Base-by-base conservation (phyloP, 2,113 vertebrate species). In the Heteronetta atricapilla region DNA sequence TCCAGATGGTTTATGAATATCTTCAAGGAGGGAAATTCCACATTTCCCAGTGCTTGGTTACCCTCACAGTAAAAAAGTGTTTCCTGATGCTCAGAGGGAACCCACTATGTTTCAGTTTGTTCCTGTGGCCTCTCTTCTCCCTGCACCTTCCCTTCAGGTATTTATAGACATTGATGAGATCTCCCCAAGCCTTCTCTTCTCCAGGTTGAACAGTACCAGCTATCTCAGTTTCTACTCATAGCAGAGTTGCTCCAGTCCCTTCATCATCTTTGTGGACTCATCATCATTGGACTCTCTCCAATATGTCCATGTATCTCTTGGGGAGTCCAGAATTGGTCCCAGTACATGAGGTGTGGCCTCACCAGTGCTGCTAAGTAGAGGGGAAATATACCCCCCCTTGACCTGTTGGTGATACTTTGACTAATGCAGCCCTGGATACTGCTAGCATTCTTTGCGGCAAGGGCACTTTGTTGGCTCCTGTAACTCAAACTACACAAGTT, bases 371-470 rank as follows among this genome's bases (percentile, higher is more conserved):
- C 5, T 59, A 50, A 72, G 8, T 7, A 52, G 52, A 85, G 38
- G 20, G 7, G 38, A 38, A 84, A 21, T 44, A 70, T 66, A n/a
- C 31, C 8, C 11, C 42, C 26, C n/a, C 13, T 67, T 0, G 0
- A 36, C 10, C 38, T 36, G 40, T 22, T 56, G 13, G 34, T 22
- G n/a, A 22, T 21, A 14, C 4, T 56, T 8, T 6, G 66, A 13
- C 22, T 66, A 73, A 46, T 10, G 20, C 25, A 88, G 34, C 10
- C 44, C 63, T 60, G 21, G 9, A 42, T 26, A 48, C 10, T 1
- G 0, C 6, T 38, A 42, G 10, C 31, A 31, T 77, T 42, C 52
- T 77, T 34, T 72, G 53, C 0, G 0, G 31, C 26, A 56, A 72
- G 33, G n/a, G 8, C 26, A 67, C 6, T 2, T 28, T 31, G 22